Percentiles rank a stretch among this genome's conserved stretches.
Evolutionary conservation across 1,140 invertebrate genomes (phyloP).

Genomic region (Papilio xuthus): DNA sequence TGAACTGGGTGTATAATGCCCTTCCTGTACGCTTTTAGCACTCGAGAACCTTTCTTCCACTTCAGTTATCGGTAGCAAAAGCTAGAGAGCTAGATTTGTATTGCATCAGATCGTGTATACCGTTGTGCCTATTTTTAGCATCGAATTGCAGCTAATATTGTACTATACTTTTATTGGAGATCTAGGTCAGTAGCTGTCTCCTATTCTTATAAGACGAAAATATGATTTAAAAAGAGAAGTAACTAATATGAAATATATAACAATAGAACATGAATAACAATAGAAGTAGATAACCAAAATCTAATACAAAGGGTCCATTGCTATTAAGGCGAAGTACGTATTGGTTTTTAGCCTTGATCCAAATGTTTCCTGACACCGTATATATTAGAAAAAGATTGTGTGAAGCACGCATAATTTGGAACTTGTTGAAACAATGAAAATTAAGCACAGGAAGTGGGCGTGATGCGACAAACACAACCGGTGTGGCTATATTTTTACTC

Average conservation of each 20-base stretch:
- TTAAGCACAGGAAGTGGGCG: constrained; percentile 18
- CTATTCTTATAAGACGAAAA: too few relatives aligned
- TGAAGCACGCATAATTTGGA: background rate
- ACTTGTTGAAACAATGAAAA: constrained; percentile 23
- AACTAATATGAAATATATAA: too few relatives aligned
- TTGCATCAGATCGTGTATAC: background rate
- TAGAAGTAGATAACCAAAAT: too few relatives aligned
- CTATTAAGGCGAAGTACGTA: background rate
- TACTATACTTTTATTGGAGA: background rate
- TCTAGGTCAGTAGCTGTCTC: background rate
- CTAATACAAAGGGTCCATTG: too few relatives aligned
- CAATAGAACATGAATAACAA: too few relatives aligned
- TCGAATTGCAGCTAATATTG: background rate
- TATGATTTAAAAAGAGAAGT: too few relatives aligned
- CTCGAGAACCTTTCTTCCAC: constrained; percentile 23
- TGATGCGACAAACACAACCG: constrained; percentile 30
- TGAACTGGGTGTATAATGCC: background rate
- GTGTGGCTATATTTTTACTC: constrained; percentile 21
- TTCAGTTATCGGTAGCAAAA: constrained; percentile 14
- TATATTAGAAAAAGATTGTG: background rate
- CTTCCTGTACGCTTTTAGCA: background rate
- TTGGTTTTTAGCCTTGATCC: background rate
- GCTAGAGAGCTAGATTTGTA: constrained; percentile 17
- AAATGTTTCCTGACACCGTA: background rate
- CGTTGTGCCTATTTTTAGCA: background rate